These are phyloP conservation scores for Leiothrix lutea DNA, from an alignment of 2,113 vertebrate species.

Conservation along the genomic window DNA sequence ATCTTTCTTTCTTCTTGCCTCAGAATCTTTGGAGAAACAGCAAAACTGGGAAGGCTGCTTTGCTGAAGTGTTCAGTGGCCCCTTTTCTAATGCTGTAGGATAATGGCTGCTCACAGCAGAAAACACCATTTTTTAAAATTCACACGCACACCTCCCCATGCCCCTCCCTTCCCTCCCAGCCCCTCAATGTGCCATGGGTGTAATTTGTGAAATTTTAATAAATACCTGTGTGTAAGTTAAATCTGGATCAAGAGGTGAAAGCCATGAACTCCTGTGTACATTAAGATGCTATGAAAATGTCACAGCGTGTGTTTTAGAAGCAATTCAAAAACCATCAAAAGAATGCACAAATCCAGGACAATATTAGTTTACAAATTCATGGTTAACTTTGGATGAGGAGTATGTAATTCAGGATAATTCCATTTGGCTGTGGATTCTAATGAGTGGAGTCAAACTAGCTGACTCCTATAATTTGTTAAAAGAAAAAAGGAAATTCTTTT, in stretches of 20 bases:
- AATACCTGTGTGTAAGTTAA: not conserved
- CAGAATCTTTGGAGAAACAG: not conserved
- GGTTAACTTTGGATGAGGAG: not conserved
- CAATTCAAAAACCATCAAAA: not conserved
- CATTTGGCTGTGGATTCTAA: not conserved
- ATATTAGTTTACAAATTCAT: not conserved
- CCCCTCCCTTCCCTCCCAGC: rapidly evolving
- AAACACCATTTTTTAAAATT: not conserved
- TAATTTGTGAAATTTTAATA: not conserved
- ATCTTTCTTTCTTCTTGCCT: not conserved
- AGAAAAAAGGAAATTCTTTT: not conserved
- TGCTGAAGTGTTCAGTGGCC: not conserved
- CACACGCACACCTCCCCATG: too few relatives aligned
- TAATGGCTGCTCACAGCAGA: not conserved
- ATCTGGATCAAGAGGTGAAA: not conserved
- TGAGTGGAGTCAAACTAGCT: not conserved
- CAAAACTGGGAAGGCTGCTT: not conserved
- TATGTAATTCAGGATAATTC: not conserved
- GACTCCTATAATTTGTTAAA: not conserved
- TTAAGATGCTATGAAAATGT: not conserved
- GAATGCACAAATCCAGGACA: not conserved
- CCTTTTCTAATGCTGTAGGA: not conserved
- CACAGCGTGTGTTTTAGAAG: not conserved
- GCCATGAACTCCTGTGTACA: not conserved
- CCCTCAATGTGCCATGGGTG: not conserved